Conservation (phyloP, 2,113 vertebrate species). For the Cygnus buccinator region DNA sequence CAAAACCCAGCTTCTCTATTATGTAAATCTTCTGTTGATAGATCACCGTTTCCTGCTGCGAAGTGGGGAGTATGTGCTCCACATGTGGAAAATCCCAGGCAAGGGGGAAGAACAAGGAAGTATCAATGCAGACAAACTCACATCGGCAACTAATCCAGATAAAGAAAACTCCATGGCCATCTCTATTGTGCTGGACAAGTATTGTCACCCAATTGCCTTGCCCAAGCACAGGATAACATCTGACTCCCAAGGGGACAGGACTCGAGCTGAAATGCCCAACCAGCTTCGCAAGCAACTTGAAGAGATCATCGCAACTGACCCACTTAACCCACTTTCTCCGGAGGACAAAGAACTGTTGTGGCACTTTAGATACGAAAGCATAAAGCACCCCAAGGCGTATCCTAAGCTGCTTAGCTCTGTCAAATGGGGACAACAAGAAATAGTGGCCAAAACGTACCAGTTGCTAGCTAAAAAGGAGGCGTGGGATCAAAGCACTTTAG, state of each 20-base stretch:
- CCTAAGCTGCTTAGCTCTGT: constrained; percentile 96
- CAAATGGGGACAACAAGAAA: constrained; percentile 94
- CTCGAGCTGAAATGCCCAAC: constrained; percentile 94
- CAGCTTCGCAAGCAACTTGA: constrained; percentile 96
- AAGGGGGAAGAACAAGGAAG: constrained; percentile 95
- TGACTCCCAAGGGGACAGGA: constrained; percentile 81
- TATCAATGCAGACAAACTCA: constrained; percentile 95
- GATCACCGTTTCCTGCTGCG: constrained; percentile 95
- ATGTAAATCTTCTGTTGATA: constrained; percentile 93
- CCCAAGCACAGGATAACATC: constrained; percentile 86
- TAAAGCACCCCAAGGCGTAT: constrained; percentile 92
- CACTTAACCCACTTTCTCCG: constrained; percentile 90
- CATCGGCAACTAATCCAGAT: constrained; percentile 96
- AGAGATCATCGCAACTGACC: constrained; percentile 91
- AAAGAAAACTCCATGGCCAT: constrained; percentile 94
- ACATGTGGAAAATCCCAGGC: constrained; percentile 98
- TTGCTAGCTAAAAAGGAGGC: constrained; percentile 86
- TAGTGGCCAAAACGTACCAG: constrained; percentile 89
- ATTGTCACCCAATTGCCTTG: constrained; percentile 94
- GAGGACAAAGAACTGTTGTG: constrained; percentile 98
- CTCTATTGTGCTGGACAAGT: constrained; percentile 91
- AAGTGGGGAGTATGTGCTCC: constrained; percentile 93
- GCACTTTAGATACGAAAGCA: constrained; percentile 95
- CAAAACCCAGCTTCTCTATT: constrained; percentile 93
- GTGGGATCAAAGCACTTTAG: constrained; percentile 92